Conservation (phyloP, 2,888 invertebrate genomes). For the Aspidiotus destructor region DNA sequence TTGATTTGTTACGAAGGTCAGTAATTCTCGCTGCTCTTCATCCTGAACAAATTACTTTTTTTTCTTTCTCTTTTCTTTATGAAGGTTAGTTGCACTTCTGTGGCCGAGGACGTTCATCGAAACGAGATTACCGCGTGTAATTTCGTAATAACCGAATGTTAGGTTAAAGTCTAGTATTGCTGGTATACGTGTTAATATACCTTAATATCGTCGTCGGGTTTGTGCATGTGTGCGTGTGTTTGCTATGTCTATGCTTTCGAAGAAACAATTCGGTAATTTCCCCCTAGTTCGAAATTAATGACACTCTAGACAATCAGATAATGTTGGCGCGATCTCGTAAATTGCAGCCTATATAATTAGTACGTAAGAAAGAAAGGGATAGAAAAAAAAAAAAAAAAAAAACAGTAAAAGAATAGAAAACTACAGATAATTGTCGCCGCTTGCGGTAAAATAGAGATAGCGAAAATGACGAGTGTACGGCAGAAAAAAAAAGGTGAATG, state of each 20-base stretch:
- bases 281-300: background rate
- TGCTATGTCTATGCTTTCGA: background rate
- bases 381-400: background rate
- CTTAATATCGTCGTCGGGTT: too few relatives aligned
- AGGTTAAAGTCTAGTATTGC: too few relatives aligned
- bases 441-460: background rate
- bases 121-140: too few relatives aligned
- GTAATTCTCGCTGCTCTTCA: too few relatives aligned
- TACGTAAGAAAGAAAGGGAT: background rate
- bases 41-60: too few relatives aligned
- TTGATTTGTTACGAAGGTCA: too few relatives aligned
- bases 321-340: background rate
- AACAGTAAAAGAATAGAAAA: background rate
- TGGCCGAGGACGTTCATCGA: too few relatives aligned
- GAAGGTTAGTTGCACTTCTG: too few relatives aligned
- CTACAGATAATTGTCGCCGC: background rate
- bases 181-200: too few relatives aligned
- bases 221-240: too few relatives aligned
- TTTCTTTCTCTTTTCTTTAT: too few relatives aligned
- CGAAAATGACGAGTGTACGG: background rate
- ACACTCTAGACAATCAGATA: background rate
- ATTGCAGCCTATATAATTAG: background rate
- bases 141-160: too few relatives aligned
- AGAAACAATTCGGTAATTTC: background rate
- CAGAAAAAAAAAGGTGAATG: constrained; percentile 2